A percentile compares a stretch with the other conserved stretches of the same genome.
Evolutionary conservation across 2,888 invertebrate species (phyloP).

Genomic region (Eristalis arbustorum): DNA sequence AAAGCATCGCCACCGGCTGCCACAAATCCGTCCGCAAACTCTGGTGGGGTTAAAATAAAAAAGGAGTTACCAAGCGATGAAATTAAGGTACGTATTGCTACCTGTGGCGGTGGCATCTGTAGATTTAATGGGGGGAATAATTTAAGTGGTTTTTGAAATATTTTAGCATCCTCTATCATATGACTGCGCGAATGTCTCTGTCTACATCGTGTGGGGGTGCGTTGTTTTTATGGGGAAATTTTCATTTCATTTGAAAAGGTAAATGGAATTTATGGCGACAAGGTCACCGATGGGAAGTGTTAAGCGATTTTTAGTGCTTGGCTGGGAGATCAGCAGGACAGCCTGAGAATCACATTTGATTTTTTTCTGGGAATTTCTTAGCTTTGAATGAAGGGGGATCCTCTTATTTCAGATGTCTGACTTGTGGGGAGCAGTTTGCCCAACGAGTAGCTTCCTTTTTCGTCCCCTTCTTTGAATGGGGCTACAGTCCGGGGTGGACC

Average conservation of each 20-base stretch:
- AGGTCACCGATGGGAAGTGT: neutral
- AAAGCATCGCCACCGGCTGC: constrained; percentile 80
- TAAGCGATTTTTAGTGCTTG: too few relatives aligned
- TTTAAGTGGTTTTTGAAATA: neutral
- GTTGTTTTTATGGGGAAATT: neutral
- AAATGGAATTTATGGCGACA: neutral
- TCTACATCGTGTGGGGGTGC: neutral
- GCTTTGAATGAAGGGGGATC: too few relatives aligned
- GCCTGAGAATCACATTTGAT: too few relatives aligned
- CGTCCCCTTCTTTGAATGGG: too few relatives aligned
- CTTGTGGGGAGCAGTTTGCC: too few relatives aligned
- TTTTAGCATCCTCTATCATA: neutral
- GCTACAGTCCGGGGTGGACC: too few relatives aligned
- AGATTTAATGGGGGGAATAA: neutral
- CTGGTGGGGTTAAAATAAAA: constrained; percentile 81
- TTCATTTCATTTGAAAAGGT: neutral
- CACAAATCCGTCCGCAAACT: constrained; percentile 63
- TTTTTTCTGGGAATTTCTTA: too few relatives aligned
- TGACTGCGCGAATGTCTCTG: neutral
- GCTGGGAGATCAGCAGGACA: too few relatives aligned
- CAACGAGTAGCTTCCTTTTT: too few relatives aligned
- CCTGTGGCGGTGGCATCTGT: neutral
- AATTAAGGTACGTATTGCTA: constrained; percentile 83
- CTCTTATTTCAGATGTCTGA: too few relatives aligned
- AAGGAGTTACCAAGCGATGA: constrained; percentile 88